phyloP scores from a whole-genome alignment of 2,888 invertebrate genomes.

The Calameuta idolon region DNA sequence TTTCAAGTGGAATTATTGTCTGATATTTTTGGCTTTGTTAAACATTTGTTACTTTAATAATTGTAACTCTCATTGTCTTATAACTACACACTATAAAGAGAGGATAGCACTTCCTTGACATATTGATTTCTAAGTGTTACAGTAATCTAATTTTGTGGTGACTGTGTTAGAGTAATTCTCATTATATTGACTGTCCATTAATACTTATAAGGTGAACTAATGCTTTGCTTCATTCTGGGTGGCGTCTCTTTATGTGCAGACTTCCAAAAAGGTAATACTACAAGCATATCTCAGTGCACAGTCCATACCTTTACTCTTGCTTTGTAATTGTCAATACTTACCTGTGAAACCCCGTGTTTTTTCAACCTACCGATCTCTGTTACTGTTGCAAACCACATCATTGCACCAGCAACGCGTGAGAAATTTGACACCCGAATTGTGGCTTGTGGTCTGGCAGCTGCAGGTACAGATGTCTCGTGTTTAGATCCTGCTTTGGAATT shows the following conservation, averaged over 20 bases:
- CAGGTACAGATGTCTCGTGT: slow-evolving; percentile 1
- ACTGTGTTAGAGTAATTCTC: background rate
- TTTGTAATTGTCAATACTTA: background rate
- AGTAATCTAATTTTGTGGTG: background rate
- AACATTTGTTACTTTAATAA: background rate
- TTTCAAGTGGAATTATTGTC: background rate
- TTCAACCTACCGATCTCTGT: slow-evolving; percentile 13
- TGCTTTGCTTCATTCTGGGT: slow-evolving; percentile 66
- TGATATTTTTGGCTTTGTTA: background rate
- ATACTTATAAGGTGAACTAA: slow-evolving; percentile 42
- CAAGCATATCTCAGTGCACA: background rate
- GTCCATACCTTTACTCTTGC: background rate
- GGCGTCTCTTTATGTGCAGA: slow-evolving; percentile 67
- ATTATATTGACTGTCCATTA: background rate
- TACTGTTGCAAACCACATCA: slow-evolving; percentile 10
- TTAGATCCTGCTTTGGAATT: background rate
- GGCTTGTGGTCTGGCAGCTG: slow-evolving; percentile 28
- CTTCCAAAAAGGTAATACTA: slow-evolving; percentile 71
- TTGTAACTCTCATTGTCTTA: background rate
- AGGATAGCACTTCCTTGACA: background rate
- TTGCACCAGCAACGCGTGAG: slow-evolving; percentile 14
- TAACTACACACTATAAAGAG: too few species aligned
- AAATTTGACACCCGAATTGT: slow-evolving; percentile 27
- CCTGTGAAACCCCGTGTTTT: background rate
- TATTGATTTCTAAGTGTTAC: background rate